Base-by-base conservation (phyloP, 2,888 invertebrate genomes). In the Steinernema scapterisci region DNA sequence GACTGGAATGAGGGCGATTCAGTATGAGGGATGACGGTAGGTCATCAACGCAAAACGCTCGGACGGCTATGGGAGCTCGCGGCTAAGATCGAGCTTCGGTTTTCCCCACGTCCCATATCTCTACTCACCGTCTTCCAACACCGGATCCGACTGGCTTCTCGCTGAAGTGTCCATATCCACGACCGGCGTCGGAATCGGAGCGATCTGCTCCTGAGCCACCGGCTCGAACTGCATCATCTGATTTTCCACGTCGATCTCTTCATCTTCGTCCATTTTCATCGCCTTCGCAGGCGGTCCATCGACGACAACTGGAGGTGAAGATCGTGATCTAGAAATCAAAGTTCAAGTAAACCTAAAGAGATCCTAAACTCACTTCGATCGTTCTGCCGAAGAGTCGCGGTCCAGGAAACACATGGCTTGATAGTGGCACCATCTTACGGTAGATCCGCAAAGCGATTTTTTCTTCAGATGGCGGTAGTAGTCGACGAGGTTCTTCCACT, bases 401-500 rank as follows among this genome's bases (percentile, higher is more conserved):
- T 54, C 54, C 3, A 54, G 54, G 13, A 54, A 54, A 23, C 21
- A 19, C 54, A 54, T 54, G 11, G 54, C 54, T 25, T 54, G 54
- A 23, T 23, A 54, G 54, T 54, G 54, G 23, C 11, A 25, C 54
- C 54, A 54, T 25, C 21, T 54, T 3, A 54, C 54, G 21, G 16
- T 6, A 23, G 16, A 21, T 25, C 54, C 54, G 54, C 13, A 25
- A 5, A 6, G 1, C 21, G 54, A 54, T 54, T 54, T 54, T 13
- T 54, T 54, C 54, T 54, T 54, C 54, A 54, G 21, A 13, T 54
- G 54, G 13, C 54, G 21, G 21, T 54, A 54, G 54, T 54, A 54
- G 54, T 54, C 54, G 13, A 54, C 54, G 21, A 54, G 54, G 25
- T 54, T 54, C 54, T 54, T 54, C 54, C 54, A 54, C 21, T 54